A percentile compares a stretch with the other conserved stretches of the same genome.
These are phyloP conservation scores for Lerista edwardsae DNA, from an alignment of 2,797 vertebrate genomes.

Conservation along the genomic window DNA sequence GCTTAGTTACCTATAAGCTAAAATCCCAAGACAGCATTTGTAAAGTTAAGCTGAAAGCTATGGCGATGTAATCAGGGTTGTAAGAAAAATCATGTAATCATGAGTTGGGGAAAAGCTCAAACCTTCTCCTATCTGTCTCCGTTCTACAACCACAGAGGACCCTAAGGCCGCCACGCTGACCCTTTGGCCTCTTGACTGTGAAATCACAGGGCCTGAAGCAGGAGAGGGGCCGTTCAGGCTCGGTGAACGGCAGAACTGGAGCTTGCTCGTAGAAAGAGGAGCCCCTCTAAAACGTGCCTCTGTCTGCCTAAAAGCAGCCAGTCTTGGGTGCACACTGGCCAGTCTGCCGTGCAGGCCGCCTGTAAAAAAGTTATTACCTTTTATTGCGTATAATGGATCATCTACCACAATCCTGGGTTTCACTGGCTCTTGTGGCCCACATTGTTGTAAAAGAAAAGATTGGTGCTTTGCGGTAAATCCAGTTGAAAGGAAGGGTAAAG, in stretches of 20 bases:
- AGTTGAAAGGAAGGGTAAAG: neutral
- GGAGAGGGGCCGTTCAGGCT: neutral
- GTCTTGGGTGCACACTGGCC: neutral
- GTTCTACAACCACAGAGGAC: neutral
- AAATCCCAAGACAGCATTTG: neutral
- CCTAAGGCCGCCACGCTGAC: too few relatives aligned
- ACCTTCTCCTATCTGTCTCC: neutral
- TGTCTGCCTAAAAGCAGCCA: neutral
- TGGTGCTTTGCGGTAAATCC: neutral
- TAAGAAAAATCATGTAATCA: too few relatives aligned
- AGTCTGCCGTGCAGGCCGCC: neutral
- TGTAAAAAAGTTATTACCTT: neutral
- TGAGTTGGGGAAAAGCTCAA: neutral
- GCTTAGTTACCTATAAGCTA: neutral
- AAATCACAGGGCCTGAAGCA: neutral
- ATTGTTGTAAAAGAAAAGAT: neutral
- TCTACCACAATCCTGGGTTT: neutral
- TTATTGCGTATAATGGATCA: neutral
- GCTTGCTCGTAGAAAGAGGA: neutral
- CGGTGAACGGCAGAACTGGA: neutral
- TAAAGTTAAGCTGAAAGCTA: neutral
- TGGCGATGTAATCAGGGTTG: too few relatives aligned
- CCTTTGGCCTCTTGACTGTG: too few relatives aligned
- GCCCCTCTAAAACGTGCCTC: neutral
- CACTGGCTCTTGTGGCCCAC: neutral